Base-by-base conservation (phyloP, 1,140 invertebrate genomes). In the Goniozus legneri region DNA sequence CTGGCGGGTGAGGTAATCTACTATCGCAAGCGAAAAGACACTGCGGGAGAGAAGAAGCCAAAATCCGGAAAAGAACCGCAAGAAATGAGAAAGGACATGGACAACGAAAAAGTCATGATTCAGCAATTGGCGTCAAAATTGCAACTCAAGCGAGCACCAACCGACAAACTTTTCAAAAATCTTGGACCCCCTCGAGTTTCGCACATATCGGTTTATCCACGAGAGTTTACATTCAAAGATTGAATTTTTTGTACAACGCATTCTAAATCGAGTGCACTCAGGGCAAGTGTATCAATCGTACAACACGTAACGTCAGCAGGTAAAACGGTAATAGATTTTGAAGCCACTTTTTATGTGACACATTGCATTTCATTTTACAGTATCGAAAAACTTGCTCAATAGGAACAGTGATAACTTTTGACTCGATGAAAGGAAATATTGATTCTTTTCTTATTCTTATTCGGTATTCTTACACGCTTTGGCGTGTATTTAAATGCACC, bases 1-100 rank as follows among this genome's bases (percentile, higher is more conserved):
- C 71, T 93, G 8, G 84, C 80, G 1, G 83, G 84, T 48, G 89
- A 93, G 67, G 84, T 93, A 0, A 73, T 90, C 22, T 90, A 89
- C 59, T 87, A 91, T 63, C 61, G 71, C 1, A 84, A 84, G 50
- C 76, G 79, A n/a, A 84, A 84, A 60, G 72, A 76, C n/a, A 75
- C 69, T 36, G 72, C 73, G 8, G 63, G 73, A 2, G 67, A 74
- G 39, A 62, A 10, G 58, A 74, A 47, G 37, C 44, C 0, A 63
- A 49, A 48, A 43, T 53, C n/a, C 46, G 73, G 52, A 65, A 70
- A 59, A 47, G 59, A 21, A 33, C 48, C n/a, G 12, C n/a, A n/a
- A n/a, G 55, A 21, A 36, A 64, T 51, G 4, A 45, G 36, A 16
- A 61, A 54, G n/a, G 30, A 43, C 15, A 38, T 24, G 47, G 60